Conservation (phyloP, 2,888 invertebrate species). For the Lottia gigantea region DNA sequence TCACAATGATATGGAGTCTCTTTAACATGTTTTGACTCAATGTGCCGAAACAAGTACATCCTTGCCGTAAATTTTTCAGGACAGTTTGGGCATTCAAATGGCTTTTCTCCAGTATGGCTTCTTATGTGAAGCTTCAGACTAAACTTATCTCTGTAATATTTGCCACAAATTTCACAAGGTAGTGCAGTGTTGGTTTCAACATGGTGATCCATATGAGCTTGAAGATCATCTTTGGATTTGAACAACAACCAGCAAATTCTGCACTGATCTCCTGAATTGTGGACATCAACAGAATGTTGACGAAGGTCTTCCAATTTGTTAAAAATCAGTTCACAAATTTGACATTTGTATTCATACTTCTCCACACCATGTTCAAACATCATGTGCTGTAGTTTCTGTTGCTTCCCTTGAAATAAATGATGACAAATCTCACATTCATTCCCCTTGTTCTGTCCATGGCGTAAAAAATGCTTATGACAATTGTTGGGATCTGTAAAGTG, state of each 20-base stretch:
- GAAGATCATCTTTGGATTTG: neutral
- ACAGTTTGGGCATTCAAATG: neutral
- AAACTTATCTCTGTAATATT: neutral
- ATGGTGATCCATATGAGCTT: neutral
- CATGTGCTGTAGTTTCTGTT: neutral
- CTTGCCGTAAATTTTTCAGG: neutral
- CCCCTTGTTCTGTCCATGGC: conserved; percentile 1
- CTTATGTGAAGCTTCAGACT: neutral
- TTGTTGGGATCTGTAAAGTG: neutral
- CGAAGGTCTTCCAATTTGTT: neutral
- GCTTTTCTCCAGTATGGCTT: neutral
- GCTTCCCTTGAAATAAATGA: conserved; percentile 2
- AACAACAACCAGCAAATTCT: neutral
- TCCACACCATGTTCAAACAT: neutral
- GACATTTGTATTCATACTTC: neutral
- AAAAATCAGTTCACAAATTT: neutral
- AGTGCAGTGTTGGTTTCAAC: neutral
- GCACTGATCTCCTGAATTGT: neutral
- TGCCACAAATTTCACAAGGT: neutral
- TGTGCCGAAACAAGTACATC: neutral
- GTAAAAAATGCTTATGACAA: neutral
- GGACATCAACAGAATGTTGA: neutral
- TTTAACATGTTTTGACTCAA: neutral
- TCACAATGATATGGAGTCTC: neutral
- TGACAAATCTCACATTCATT: conserved; percentile 7